A percentile compares a stretch with the other conserved stretches of the same genome.
phyloP scores from a whole-genome alignment of 2,113 vertebrate species.

The Nibea coibor region DNA sequence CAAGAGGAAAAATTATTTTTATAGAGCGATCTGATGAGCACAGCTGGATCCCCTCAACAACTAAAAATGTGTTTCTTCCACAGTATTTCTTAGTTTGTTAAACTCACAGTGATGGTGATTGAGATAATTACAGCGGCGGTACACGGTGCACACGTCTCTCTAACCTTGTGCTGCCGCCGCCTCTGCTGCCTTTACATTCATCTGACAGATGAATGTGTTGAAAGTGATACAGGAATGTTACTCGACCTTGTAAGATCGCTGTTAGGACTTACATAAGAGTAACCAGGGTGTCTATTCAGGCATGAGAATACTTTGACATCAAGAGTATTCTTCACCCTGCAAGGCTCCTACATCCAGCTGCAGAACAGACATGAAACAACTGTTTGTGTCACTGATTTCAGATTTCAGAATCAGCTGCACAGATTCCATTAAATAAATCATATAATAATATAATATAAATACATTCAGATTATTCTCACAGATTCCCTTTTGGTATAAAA shows the following conservation, averaged over 20 bases:
- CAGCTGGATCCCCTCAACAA: not conserved
- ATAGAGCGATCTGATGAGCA: not conserved
- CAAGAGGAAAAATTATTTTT: not conserved
- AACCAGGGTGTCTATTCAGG: no score
- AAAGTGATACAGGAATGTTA: no score
- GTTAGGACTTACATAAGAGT: no score
- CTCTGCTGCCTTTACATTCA: not conserved
- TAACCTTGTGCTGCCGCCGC: no score
- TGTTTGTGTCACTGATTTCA: not conserved
- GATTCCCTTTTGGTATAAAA: not conserved
- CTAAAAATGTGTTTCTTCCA: not conserved
- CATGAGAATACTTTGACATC: not conserved
- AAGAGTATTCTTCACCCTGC: no score
- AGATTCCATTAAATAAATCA: not conserved
- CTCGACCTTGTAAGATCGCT: not conserved
- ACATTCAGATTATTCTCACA: not conserved
- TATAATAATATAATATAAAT: no score
- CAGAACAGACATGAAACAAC: not conserved
- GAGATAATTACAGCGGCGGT: not conserved
- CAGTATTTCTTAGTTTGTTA: not conserved
- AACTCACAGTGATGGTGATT: not conserved
- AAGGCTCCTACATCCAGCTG: no score
- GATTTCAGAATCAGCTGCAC: not conserved
- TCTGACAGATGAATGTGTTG: no score
- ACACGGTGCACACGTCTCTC: not conserved